A percentile compares a stretch with the other conserved stretches of the same genome.
Evolutionary conservation across 2,888 invertebrate genomes (phyloP).

Genomic region (Pristionchus japonicus): DNA sequence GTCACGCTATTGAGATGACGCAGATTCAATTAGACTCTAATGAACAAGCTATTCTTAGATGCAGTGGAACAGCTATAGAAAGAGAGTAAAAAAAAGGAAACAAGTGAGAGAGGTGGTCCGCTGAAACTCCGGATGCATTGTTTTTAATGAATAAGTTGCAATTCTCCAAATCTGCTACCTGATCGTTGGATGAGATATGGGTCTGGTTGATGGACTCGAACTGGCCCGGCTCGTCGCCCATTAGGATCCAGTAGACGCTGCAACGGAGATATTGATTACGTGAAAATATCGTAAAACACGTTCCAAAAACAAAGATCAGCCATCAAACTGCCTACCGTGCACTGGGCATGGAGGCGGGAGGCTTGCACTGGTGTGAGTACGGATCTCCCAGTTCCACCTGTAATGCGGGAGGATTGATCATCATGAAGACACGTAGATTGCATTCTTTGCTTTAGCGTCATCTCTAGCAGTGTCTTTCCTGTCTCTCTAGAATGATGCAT

Average conservation of each 20-base stretch:
- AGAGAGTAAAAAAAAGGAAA: background rate
- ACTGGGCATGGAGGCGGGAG: slow-evolving; percentile 71
- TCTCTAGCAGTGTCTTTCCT: too few species aligned
- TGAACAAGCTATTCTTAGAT: background rate
- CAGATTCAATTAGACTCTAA: slow-evolving; percentile 4
- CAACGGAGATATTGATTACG: background rate
- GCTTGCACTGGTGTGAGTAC: slow-evolving; percentile 71
- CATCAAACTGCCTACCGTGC: slow-evolving; percentile 53
- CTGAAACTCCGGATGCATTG: background rate
- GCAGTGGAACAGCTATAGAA: background rate
- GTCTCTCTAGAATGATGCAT: too few species aligned
- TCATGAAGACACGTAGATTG: too few species aligned
- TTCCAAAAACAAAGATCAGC: background rate
- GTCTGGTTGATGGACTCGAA: slow-evolving; percentile 73
- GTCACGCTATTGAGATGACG: slow-evolving; percentile 4
- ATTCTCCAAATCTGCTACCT: slow-evolving; percentile 55
- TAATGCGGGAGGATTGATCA: background rate
- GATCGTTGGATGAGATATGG: slow-evolving; percentile 74
- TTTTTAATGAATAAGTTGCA: too few species aligned
- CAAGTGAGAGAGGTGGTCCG: background rate
- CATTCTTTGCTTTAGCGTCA: too few species aligned
- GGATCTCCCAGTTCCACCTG: slow-evolving; percentile 73
- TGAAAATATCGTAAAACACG: background rate
- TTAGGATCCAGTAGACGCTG: slow-evolving; percentile 74
- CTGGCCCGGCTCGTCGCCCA: slow-evolving; percentile 67